Conservation (phyloP, 2,888 invertebrate species). For the Melipona bicolor region DNA sequence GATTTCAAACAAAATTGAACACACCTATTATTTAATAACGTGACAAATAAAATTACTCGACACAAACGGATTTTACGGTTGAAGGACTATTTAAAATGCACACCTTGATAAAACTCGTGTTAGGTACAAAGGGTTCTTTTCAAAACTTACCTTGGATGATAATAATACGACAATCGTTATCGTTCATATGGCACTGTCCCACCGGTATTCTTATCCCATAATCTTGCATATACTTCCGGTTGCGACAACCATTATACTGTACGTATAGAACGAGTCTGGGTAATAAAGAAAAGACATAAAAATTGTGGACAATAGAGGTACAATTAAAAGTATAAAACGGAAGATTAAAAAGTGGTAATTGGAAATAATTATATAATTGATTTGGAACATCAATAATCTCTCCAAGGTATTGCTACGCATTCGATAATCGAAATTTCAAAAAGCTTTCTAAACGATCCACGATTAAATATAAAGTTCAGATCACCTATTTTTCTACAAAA, state of each 20-base stretch:
- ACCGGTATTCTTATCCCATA: conserved; percentile 48
- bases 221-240: conserved; percentile 63
- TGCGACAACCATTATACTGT: conserved; percentile 50
- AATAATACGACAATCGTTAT: conserved; percentile 48
- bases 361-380: neutral
- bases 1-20: too few relatives aligned
- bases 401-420: neutral
- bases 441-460: neutral
- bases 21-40: neutral
- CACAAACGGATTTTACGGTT: neutral
- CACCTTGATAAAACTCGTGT: neutral
- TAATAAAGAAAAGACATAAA: conserved; percentile 13
- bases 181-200: conserved; percentile 30
- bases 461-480: too few relatives aligned
- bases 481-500: neutral
- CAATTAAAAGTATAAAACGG: neutral
- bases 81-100: neutral
- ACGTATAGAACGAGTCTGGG: conserved; percentile 43
- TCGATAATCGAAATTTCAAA: neutral
- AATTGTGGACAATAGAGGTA: conserved; percentile 1
- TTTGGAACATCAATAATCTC: neutral
- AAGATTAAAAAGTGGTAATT: neutral
- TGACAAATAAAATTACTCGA: neutral
- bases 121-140: conserved; percentile 18
- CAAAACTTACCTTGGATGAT: conserved; percentile 39